Conservation (phyloP, 2,888 invertebrate genomes). For the Limnephilus rhombicus region DNA sequence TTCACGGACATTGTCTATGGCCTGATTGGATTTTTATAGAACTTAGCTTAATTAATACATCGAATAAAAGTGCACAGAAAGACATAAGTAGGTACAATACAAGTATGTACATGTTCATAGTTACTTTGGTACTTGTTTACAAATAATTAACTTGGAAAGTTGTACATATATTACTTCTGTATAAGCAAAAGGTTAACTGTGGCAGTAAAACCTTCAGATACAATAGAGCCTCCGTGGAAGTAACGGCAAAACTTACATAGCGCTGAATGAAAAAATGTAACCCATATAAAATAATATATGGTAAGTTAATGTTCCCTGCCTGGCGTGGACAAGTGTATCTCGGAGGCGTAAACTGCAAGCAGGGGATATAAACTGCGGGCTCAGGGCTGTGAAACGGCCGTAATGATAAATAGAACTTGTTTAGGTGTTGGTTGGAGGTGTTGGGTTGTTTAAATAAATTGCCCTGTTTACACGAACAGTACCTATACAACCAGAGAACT, state of each 20-base stretch:
- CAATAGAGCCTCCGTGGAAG: constrained; percentile 21
- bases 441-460: neutral
- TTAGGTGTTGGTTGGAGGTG: neutral
- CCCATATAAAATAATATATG: constrained; percentile 32
- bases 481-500: neutral
- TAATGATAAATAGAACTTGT: neutral
- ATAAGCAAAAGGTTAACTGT: neutral
- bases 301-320: constrained; percentile 58
- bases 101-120: too few relatives aligned
- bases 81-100: too few relatives aligned
- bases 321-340: constrained; percentile 58
- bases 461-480: neutral
- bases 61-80: too few relatives aligned
- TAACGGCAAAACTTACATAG: constrained; percentile 35
- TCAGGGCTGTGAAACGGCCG: constrained; percentile 9
- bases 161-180: neutral
- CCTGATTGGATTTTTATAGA: too few relatives aligned
- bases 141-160: too few relatives aligned
- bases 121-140: too few relatives aligned
- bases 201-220: neutral
- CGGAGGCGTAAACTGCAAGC: constrained; percentile 42
- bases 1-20: too few relatives aligned
- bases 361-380: constrained; percentile 22
- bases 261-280: constrained; percentile 24
- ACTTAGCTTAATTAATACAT: too few relatives aligned